phyloP scores from a whole-genome alignment of 2,888 invertebrate species.

The Ptychoptera albimana region DNA sequence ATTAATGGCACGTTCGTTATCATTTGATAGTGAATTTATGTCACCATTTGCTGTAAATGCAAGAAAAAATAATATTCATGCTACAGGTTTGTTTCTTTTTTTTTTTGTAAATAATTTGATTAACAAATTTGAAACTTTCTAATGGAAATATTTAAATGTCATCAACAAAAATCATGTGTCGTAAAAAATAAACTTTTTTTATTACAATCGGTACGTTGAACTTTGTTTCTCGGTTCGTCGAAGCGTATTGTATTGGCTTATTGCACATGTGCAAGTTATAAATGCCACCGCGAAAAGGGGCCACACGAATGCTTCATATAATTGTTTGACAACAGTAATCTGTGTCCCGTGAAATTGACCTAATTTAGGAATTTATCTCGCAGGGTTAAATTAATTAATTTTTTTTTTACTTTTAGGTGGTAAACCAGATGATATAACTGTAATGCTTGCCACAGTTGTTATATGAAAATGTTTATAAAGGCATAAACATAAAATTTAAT shows the following conservation, averaged over 20 bases:
- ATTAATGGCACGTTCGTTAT: constrained; percentile 84
- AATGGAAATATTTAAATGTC: too few relatives aligned
- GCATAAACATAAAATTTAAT: too few relatives aligned
- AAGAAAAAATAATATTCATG: constrained; percentile 80
- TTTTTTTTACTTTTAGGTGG: constrained; percentile 57
- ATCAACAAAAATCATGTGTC: too few relatives aligned
- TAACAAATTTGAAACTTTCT: too few relatives aligned
- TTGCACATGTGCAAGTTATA: too few relatives aligned
- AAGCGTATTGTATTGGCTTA: too few relatives aligned
- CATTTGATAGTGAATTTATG: constrained; percentile 87
- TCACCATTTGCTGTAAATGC: constrained; percentile 93
- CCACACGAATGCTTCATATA: neutral
- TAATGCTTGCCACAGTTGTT: constrained; percentile 82
- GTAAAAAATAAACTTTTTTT: too few relatives aligned
- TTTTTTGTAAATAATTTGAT: too few relatives aligned
- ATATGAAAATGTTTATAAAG: too few relatives aligned
- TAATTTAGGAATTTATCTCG: neutral
- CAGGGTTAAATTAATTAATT: constrained; percentile 6
- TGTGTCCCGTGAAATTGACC: neutral
- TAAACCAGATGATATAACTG: constrained; percentile 97
- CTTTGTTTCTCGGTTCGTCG: too few relatives aligned
- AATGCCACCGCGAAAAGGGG: neutral
- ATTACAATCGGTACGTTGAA: too few relatives aligned
- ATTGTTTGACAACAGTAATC: neutral
- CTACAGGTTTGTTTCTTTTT: constrained; percentile 51